These are phyloP conservation scores for Urocolius indicus DNA, from an alignment of 2,113 vertebrate species.

Conservation along the genomic window DNA sequence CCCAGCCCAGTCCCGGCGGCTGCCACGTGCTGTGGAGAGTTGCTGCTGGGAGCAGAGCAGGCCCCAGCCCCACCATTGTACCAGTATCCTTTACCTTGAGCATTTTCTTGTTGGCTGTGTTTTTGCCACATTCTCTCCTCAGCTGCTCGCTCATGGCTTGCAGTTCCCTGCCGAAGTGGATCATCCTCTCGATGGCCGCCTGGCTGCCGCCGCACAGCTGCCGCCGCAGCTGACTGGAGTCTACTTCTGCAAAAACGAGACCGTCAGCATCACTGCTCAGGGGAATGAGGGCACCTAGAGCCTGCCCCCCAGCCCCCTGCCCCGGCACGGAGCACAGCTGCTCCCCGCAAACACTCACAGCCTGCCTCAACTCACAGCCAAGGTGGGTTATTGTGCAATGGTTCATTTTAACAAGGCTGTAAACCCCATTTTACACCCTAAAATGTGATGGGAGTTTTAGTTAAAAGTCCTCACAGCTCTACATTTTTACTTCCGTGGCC, in stretches of 20 bases:
- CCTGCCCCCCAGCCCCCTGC: too few relatives aligned
- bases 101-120: conserved; percentile 97
- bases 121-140: conserved; percentile 95
- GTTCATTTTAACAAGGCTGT: neutral
- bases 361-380: accelerated
- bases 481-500: neutral
- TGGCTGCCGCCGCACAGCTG: conserved; percentile 97
- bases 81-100: conserved; percentile 82
- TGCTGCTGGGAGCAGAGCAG: neutral
- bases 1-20: too few relatives aligned
- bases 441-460: neutral
- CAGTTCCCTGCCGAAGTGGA: conserved; percentile 96
- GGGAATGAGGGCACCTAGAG: too few relatives aligned
- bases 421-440: neutral
- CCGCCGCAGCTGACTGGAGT: conserved; percentile 89
- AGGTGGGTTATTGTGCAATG: neutral
- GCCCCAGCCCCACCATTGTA: too few relatives aligned
- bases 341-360: neutral
- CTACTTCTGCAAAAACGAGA: conserved; percentile 86
- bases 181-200: conserved; percentile 97
- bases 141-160: conserved; percentile 98
- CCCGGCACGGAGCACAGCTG: neutral
- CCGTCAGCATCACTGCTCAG: conserved; percentile 1
- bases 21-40: accelerated
- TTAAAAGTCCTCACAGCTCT: neutral